Conservation (phyloP, 2,888 invertebrate species). For the Drosophila nigricruria region DNA sequence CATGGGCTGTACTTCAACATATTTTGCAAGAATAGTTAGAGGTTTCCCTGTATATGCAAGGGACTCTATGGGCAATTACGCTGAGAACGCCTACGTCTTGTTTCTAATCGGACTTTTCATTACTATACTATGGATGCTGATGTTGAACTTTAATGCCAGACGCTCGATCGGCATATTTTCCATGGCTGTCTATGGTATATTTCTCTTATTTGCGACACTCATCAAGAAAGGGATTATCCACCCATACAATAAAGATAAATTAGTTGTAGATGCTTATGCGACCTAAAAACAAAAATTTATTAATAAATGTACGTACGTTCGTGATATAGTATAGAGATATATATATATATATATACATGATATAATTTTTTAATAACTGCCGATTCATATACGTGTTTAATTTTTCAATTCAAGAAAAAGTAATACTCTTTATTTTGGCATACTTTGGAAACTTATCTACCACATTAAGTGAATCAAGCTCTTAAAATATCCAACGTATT, state of each 20-base stretch:
- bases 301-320: no score
- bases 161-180: slow-evolving; percentile 12
- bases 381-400: no score
- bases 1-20: neutral
- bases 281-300: neutral
- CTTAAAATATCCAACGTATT: no score
- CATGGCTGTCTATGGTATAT: neutral
- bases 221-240: neutral
- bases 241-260: fast-evolving
- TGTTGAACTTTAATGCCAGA: slow-evolving; percentile 2
- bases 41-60: fast-evolving
- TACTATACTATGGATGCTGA: neutral
- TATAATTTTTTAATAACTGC: no score
- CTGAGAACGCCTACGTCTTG: neutral
- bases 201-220: neutral
- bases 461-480: no score
- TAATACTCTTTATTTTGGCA: no score
- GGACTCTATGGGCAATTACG: neutral
- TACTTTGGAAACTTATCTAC: no score
- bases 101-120: neutral
- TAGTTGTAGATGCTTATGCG: neutral
- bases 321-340: no score
- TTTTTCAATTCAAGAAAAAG: no score
- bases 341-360: no score
- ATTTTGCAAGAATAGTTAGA: fast-evolving